Base-by-base conservation (phyloP, 2,113 vertebrate species). In the Syrrhaptes paradoxus region DNA sequence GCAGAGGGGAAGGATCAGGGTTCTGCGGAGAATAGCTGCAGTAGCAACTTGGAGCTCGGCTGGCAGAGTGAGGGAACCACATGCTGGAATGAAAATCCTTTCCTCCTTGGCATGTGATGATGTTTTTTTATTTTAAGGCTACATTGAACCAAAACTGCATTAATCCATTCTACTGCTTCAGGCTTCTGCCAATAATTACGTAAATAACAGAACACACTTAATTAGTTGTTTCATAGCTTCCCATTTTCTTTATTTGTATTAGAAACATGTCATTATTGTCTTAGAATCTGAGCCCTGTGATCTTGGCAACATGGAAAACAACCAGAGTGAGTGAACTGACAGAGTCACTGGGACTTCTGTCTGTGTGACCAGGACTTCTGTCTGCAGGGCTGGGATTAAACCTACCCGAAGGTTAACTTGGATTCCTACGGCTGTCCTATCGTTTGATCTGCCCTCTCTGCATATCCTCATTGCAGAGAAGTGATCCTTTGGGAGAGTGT, bases 41-140 rank as follows among this genome's bases (percentile, higher is more conserved):
- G 46, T 7, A n/a, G 70, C 58, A 93, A 85, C 83, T 86, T 59
- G 80, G 92, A 90, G 88, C 80, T 89, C 86, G 93, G 93, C 85
- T 93, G 82, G 73, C 26, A 63, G 85, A 73, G 52, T 5, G 55
- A 90, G 62, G 46, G 68, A 91, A 88, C 71, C 72, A 68, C 90
- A 75, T 41, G 59, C 65, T 92, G 93, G 90, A 94, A 96, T 59
- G 90, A 89, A 96, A 96, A 97, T 94, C 96, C 90, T 74, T 92
- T 93, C 90, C 95, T 88, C 93, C 73, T 96, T 95, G 93, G 68
- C 96, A 92, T 87, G 88, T 95, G 96, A 90, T 52, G n/a, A 7
- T 48, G 46, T 7, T 65, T 76, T 84, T n/a, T 92, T 59, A 17
- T 90, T 93, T 95, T 86, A 94, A 90, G 82, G 20, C 88, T 75